Evolutionary conservation across 2,888 invertebrate genomes (phyloP).

Genomic region (Spilarctia lutea): DNA sequence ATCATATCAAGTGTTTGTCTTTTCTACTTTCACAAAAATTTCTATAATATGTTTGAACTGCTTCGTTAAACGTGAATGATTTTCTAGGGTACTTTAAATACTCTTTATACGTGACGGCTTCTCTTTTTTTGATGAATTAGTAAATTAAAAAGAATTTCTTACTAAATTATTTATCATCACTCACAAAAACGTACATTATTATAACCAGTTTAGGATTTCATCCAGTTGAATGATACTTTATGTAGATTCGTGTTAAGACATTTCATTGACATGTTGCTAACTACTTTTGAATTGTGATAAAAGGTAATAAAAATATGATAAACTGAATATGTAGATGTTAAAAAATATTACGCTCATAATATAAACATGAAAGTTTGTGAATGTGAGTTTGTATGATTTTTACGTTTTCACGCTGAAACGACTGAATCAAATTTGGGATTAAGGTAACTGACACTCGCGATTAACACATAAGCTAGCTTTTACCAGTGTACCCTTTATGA

Average conservation of each 20-base stretch:
- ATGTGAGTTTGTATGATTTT: too few relatives aligned
- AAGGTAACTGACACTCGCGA: too few relatives aligned
- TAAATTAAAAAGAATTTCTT: background rate
- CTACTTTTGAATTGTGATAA: background rate
- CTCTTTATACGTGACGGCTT: background rate
- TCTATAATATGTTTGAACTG: slow-evolving; percentile 23
- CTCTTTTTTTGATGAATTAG: background rate
- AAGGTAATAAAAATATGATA: background rate
- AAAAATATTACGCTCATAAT: background rate
- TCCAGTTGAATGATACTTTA: background rate
- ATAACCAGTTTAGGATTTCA: background rate
- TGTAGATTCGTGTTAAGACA: background rate
- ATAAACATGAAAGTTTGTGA: too few relatives aligned
- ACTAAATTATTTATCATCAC: background rate
- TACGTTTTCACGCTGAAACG: too few relatives aligned
- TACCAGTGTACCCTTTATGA: too few relatives aligned
- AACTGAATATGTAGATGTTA: background rate
- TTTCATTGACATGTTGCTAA: background rate
- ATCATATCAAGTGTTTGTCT: slow-evolving; percentile 38
- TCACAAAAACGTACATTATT: background rate
- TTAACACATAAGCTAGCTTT: background rate
- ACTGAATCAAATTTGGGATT: too few relatives aligned
- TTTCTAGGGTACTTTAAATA: slow-evolving; percentile 23
- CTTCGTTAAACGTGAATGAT: slow-evolving; percentile 24
- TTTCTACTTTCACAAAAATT: slow-evolving; percentile 49